These are phyloP conservation scores for Mesorhabditis sp. DNA, from an alignment of 2,888 invertebrate genomes.

Conservation along the genomic window DNA sequence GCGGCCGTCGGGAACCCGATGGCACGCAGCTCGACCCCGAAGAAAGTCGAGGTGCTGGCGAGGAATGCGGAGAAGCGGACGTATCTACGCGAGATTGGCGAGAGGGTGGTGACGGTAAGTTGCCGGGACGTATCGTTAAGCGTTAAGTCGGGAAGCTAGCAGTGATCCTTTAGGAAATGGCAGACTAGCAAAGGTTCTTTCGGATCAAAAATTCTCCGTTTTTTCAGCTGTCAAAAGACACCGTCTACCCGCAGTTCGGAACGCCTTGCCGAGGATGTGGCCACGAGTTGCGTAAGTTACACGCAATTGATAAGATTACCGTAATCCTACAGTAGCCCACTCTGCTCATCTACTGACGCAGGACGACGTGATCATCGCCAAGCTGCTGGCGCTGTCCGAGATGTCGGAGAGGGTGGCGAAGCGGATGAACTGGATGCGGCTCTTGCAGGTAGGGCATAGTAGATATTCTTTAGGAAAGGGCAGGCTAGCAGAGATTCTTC, in stretches of 20 bases:
- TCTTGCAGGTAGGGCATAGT: not conserved
- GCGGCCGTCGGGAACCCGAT: not conserved
- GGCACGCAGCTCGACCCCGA: not conserved
- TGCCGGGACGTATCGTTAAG: too few species aligned
- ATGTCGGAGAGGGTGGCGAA: not conserved
- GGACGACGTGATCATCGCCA: conserved; percentile 1
- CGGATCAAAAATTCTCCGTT: not conserved
- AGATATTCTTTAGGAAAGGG: not conserved
- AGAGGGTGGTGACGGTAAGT: not conserved
- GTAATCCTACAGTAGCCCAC: not conserved
- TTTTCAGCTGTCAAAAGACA: not conserved
- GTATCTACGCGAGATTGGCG: not conserved
- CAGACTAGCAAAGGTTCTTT: not conserved
- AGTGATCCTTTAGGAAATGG: not conserved
- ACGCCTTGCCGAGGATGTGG: not conserved
- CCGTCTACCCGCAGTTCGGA: not conserved
- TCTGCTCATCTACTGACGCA: not conserved
- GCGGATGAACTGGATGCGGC: not conserved
- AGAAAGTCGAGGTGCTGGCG: too few species aligned
- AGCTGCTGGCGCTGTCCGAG: not conserved
- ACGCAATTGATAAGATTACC: not conserved
- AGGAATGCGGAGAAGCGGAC: not conserved
- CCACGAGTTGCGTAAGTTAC: not conserved
- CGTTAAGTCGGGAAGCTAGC: too few species aligned
- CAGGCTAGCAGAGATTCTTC: not conserved